These are phyloP conservation scores for Pseudocheirus occidentalis DNA, from an alignment of 2,797 vertebrate genomes.

Conservation along the genomic window DNA sequence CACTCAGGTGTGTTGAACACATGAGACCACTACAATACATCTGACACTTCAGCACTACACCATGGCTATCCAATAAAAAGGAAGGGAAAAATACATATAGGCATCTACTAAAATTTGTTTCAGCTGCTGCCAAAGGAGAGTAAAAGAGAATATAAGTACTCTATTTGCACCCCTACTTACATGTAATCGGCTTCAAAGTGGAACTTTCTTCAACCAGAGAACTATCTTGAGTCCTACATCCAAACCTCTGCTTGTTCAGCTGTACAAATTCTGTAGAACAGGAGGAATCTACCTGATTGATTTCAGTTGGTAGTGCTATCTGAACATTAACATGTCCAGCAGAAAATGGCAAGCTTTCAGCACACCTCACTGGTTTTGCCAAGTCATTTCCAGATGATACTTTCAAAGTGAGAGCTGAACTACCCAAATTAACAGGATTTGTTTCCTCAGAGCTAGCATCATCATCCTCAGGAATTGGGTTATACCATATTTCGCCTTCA, in stretches of 20 bases:
- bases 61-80: background rate
- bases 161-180: slow-evolving; percentile 80
- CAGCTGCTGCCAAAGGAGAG: background rate
- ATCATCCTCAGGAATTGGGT: slow-evolving; percentile 97
- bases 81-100: slow-evolving; percentile 21
- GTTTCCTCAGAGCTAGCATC: slow-evolving; percentile 78
- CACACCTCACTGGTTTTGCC: slow-evolving; percentile 45
- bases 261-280: slow-evolving; percentile 85
- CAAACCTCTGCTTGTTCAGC: slow-evolving; percentile 86
- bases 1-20: background rate
- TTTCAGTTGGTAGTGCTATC: slow-evolving; percentile 73
- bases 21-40: background rate
- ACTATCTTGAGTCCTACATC: slow-evolving; percentile 80
- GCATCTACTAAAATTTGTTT: slow-evolving; percentile 16
- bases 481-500: slow-evolving; percentile 99
- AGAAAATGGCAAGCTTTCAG: slow-evolving; percentile 33
- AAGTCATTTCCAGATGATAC: slow-evolving; percentile 73
- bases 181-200: slow-evolving; percentile 84
- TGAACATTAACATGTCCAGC: slow-evolving; percentile 64
- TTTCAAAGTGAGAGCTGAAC: slow-evolving; percentile 66
- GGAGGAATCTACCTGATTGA: slow-evolving; percentile 76
- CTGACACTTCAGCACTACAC: background rate
- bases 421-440: slow-evolving; percentile 58
- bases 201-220: slow-evolving; percentile 84
- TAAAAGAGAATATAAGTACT: slow-evolving; percentile 7